Conservation (phyloP, 1,140 invertebrate species). For the Pachypeltis micranthus region DNA sequence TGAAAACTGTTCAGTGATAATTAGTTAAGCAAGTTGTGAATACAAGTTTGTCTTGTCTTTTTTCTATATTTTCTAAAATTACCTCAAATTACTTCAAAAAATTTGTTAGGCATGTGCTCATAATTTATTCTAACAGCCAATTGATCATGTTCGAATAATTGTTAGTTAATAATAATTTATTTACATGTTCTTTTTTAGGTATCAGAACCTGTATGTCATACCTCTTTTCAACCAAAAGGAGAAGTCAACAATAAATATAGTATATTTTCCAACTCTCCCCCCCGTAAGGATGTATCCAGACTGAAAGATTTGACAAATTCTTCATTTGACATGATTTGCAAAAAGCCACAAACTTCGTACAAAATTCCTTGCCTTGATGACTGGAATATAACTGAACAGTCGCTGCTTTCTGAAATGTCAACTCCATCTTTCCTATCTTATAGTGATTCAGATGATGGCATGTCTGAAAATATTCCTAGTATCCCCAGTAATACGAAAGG, state of each 20-base stretch:
- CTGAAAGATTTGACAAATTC: neutral
- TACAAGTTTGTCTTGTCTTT: too few relatives aligned
- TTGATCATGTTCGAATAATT: too few relatives aligned
- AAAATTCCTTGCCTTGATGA: neutral
- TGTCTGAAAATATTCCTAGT: neutral
- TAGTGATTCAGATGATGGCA: neutral
- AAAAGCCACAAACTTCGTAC: neutral
- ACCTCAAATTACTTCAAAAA: too few relatives aligned
- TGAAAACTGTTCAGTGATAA: too few relatives aligned
- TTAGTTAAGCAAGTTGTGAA: too few relatives aligned
- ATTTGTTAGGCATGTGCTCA: too few relatives aligned
- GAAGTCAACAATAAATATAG: neutral
- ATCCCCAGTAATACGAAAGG: neutral
- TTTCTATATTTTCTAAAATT: too few relatives aligned
- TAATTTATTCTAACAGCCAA: too few relatives aligned
- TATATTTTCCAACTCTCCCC: neutral
- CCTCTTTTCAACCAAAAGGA: conserved; percentile 1
- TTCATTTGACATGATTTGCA: neutral
- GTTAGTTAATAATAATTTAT: too few relatives aligned
- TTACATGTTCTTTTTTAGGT: neutral
- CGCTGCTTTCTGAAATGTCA: neutral
- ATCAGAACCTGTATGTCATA: neutral
- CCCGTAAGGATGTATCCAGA: neutral
- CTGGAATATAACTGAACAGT: neutral
- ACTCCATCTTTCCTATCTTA: neutral